These are phyloP conservation scores for Betta splendens DNA, from an alignment of 2,797 vertebrate species.

Conservation along the genomic window DNA sequence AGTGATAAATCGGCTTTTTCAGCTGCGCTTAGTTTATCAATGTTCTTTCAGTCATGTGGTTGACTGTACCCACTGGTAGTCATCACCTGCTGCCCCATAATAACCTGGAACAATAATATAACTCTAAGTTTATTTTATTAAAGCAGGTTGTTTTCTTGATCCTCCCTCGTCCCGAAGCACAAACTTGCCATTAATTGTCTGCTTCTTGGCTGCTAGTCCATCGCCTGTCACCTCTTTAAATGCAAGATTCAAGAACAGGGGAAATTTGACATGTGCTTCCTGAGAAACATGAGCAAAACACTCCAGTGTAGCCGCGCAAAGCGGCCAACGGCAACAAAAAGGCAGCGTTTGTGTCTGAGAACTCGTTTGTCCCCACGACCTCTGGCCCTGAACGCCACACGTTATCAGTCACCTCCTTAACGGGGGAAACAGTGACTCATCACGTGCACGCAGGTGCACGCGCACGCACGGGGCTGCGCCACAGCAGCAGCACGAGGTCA, in stretches of 20 bases:
- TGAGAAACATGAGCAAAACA: constrained; percentile 35
- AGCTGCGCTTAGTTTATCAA: constrained; percentile 1
- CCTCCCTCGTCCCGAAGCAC: background rate
- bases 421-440: constrained; percentile 59
- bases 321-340: constrained; percentile 33
- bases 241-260: constrained; percentile 21
- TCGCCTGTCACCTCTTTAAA: constrained; percentile 6
- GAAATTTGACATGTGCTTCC: constrained; percentile 40
- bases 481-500: constrained; percentile 34
- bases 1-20: background rate
- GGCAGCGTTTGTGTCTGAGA: background rate
- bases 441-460: constrained; percentile 25
- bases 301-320: background rate
- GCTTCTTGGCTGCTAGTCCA: background rate
- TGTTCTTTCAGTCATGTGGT: background rate
- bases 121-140: constrained; percentile 12
- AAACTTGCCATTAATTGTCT: background rate
- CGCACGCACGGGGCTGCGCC: constrained; percentile 1
- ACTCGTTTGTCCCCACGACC: constrained; percentile 34
- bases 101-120: constrained; percentile 15
- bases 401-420: no score
- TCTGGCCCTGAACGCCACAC: constrained; percentile 19
- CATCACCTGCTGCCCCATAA: no score
- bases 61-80: background rate
- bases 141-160: no score